These are phyloP conservation scores for Tryphoninae sp. DNA, from an alignment of 2,888 invertebrate species.

Conservation along the genomic window DNA sequence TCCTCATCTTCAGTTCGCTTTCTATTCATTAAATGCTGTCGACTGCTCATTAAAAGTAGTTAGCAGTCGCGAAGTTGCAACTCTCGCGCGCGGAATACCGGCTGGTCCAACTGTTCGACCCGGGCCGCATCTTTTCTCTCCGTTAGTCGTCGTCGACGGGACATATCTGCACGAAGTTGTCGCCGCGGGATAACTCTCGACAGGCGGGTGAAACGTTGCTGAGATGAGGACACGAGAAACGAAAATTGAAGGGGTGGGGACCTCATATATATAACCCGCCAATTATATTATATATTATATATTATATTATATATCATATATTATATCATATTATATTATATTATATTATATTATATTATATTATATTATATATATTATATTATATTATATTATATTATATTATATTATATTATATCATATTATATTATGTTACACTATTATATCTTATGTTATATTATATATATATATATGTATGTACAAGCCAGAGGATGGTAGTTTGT, in stretches of 20 bases:
- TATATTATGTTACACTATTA: no score
- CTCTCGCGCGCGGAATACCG: conserved; percentile 57
- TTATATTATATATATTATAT: no score
- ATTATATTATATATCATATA: no score
- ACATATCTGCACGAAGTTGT: conserved; percentile 35
- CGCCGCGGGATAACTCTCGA: conserved; percentile 32
- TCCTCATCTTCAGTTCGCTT: conserved; percentile 58
- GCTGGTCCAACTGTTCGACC: conserved; percentile 34
- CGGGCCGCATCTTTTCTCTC: conserved; percentile 41
- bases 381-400: no score
- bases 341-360: no score
- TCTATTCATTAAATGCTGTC: conserved; percentile 73
- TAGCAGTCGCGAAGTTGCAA: conserved; percentile 69
- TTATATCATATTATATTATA: no score
- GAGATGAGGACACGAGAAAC: conserved; percentile 10
- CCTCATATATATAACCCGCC: conserved; percentile 17
- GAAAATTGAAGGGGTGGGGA: conserved; percentile 5
- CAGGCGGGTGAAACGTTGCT: background rate
- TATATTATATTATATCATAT: no score
- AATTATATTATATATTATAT: no score
- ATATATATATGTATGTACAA: background rate
- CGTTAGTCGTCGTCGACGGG: conserved; percentile 16
- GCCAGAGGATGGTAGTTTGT: conserved; percentile 59
- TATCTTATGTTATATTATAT: no score
- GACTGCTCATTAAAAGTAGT: conserved; percentile 74